Evolutionary conservation across 2,797 vertebrate genomes (phyloP).

Genomic region (Protosalanx chinensis): DNA sequence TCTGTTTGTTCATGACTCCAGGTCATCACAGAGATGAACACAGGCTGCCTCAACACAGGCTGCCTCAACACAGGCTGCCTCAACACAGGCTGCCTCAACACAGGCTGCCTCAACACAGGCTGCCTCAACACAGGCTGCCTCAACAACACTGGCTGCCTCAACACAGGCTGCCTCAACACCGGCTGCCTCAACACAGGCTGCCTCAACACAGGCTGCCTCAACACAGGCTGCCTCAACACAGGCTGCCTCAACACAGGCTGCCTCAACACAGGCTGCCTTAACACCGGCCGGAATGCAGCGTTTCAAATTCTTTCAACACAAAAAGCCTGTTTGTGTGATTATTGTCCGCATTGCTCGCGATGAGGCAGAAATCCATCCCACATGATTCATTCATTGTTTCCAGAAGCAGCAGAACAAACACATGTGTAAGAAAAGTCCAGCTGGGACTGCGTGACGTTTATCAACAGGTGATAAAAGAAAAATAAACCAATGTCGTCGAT

Average conservation of each 20-base stretch:
- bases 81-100: neutral
- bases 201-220: too few relatives aligned
- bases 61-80: neutral
- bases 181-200: too few relatives aligned
- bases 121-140: too few relatives aligned
- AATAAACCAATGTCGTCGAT: constrained; percentile 28
- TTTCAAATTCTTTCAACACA: constrained; percentile 64
- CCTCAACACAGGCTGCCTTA: too few relatives aligned
- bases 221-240: too few relatives aligned
- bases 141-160: too few relatives aligned
- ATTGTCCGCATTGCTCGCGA: constrained; percentile 54
- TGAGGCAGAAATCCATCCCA: constrained; percentile 66
- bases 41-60: neutral
- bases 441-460: constrained; percentile 32
- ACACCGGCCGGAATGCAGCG: constrained; percentile 29
- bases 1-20: too few relatives aligned
- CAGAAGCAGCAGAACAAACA: constrained; percentile 45
- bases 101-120: too few relatives aligned
- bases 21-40: neutral
- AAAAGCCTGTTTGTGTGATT: constrained; percentile 64
- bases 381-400: constrained; percentile 70
- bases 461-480: constrained; percentile 68
- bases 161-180: too few relatives aligned
- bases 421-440: constrained; percentile 39
- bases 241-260: too few relatives aligned